Percentiles rank a stretch among this genome's conserved stretches.
Conservation (phyloP, 2,113 vertebrate genomes). For the Eurypyga helias region DNA sequence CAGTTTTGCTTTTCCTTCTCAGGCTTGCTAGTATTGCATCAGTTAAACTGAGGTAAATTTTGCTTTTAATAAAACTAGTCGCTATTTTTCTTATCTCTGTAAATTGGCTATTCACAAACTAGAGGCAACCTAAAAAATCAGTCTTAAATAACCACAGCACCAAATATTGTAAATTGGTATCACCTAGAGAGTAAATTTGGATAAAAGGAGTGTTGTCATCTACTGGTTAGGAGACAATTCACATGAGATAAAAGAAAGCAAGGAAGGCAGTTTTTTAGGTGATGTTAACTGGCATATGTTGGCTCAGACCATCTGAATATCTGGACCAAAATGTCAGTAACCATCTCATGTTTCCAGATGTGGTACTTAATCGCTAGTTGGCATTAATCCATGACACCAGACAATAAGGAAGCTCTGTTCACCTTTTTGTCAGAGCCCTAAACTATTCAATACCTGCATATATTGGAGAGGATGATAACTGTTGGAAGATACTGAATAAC, state of each 20-base stretch:
- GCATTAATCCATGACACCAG: not conserved
- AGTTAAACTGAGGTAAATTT: not conserved
- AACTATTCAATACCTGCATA: not conserved
- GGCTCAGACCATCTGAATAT: not conserved
- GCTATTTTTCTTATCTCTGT: not conserved
- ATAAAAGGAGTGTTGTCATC: not conserved
- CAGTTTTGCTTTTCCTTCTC: not conserved
- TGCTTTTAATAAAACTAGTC: not conserved
- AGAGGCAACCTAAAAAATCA: not conserved
- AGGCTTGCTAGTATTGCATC: not conserved
- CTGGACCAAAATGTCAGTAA: not conserved
- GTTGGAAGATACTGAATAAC: not conserved
- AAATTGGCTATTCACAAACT: not conserved
- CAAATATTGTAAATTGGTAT: not conserved
- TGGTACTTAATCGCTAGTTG: no score
- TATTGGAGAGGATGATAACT: not conserved
- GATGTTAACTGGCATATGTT: not conserved
- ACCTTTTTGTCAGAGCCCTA: not conserved
- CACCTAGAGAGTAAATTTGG: not conserved
- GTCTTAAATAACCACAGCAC: not conserved
- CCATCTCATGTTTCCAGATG: not conserved
- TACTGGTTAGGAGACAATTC: not conserved
- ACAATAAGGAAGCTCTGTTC: not conserved
- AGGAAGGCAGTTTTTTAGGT: not conserved
- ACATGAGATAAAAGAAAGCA: not conserved